A percentile compares a stretch with the other conserved stretches of the same genome.
These are phyloP conservation scores for Hydrolagus colliei DNA, from an alignment of 2,797 vertebrate species.

Conservation along the genomic window DNA sequence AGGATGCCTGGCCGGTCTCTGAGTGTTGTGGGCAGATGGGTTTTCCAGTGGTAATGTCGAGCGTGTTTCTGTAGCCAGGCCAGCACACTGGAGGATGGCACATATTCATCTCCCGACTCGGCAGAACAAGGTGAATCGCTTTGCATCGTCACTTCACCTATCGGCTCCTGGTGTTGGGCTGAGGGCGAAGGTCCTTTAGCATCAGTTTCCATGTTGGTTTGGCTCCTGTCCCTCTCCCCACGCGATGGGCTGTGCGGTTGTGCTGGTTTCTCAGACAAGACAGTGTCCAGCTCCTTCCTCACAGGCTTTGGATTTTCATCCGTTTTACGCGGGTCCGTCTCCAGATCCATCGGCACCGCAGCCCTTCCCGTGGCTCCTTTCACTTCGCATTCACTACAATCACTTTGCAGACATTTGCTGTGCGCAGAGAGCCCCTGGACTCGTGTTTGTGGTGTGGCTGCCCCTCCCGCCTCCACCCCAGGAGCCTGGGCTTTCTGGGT, in stretches of 20 bases:
- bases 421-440: not conserved
- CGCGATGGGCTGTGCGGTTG: not conserved
- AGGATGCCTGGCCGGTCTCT: not conserved
- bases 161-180: not conserved
- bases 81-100: conserved; percentile 15
- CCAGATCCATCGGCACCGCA: not conserved
- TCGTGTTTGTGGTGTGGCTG: not conserved
- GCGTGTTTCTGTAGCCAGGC: not conserved
- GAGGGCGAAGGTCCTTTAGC: not conserved
- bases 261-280: not conserved
- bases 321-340: too few relatives aligned
- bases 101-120: conserved; percentile 8
- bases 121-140: not conserved
- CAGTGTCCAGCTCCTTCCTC: not conserved
- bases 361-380: not conserved
- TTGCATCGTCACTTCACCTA: not conserved
- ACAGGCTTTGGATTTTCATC: not conserved
- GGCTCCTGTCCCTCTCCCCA: too few relatives aligned
- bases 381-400: not conserved
- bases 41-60: not conserved
- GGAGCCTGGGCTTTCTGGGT: not conserved
- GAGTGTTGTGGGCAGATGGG: not conserved
- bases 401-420: not conserved
- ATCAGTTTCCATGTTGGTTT: not conserved
- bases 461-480: not conserved